Percentiles rank a stretch among this genome's conserved stretches.
These are phyloP conservation scores for Junonia oenone DNA, from an alignment of 2,888 invertebrate species.

Conservation along the genomic window DNA sequence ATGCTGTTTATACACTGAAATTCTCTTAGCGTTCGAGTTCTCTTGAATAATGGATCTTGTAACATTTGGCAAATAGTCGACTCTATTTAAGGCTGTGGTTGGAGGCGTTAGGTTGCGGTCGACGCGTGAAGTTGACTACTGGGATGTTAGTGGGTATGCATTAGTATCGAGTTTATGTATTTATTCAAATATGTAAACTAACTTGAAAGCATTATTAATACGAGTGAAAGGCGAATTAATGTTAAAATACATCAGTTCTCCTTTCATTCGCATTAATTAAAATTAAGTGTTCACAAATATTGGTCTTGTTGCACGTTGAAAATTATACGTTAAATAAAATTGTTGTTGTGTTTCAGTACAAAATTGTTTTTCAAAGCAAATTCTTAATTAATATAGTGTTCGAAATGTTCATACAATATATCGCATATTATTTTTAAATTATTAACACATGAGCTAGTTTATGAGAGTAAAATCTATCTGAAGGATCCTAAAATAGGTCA, in stretches of 20 bases:
- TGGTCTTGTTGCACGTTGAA: too few relatives aligned
- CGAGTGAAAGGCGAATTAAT: background rate
- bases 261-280: background rate
- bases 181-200: background rate
- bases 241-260: background rate
- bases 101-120: slow-evolving; percentile 23
- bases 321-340: too few relatives aligned
- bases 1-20: slow-evolving; percentile 44
- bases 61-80: slow-evolving; percentile 25
- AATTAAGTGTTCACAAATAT: background rate
- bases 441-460: too few relatives aligned
- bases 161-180: slow-evolving; percentile 6
- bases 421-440: too few relatives aligned
- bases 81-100: slow-evolving; percentile 24
- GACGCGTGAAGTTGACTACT: slow-evolving; percentile 23
- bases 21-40: slow-evolving; percentile 46
- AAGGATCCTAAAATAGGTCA: too few relatives aligned
- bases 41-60: slow-evolving; percentile 57
- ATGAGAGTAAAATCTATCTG: too few relatives aligned
- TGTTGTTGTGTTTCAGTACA: too few relatives aligned
- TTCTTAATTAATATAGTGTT: too few relatives aligned
- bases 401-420: too few relatives aligned
- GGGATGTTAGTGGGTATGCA: slow-evolving; percentile 18
- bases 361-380: too few relatives aligned
- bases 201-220: background rate